Evolutionary conservation across 2,797 vertebrate species (phyloP), one percentile per base, ranked within the genome.

Genomic region (Etheostoma perlongum): DNA sequence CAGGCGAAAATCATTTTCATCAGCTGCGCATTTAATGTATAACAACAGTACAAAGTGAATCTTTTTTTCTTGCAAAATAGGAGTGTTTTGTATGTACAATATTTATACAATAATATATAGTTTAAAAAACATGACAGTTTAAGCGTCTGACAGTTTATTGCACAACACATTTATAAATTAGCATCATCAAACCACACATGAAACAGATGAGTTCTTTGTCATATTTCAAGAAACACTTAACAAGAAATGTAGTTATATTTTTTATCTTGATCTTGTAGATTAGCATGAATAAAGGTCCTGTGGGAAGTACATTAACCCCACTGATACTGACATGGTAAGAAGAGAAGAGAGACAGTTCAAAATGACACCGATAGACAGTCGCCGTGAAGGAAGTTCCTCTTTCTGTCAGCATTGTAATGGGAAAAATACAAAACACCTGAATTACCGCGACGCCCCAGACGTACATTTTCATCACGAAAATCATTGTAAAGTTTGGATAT

Each of bases 11-110:
- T 78, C 1, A 15, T 95, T 96, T 95, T 93, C 95, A 95, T 96
- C 95, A 96, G 95, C 95, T 97, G 96, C 96, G 93, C 85, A 96
- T 97, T 98, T 98, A 96, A 97, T 97, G 96, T 98, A 98, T 97
- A 97, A 97, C 96, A 98, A 98, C 96, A 96, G 97, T 98, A 98
- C 96, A 99, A 98, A 98, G 96, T 96, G 96, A 96, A 94, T 96
- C 91, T 95, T 97, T 95, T 97, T 96, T 95, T 95, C 96, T 98
- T 98, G 96, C 96, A 99, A 99, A 98, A 98, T 98, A 98, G 96
- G 96, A 96, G 95, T 95, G 96, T 96, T 97, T 97, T 96, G 91
- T 98, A 98, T 98, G 96, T 98, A 98, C 97, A 99, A 88, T 97
- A 97, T 96, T 96, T 98, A 97, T 96, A 98, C 96, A 96, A 95